A percentile compares a stretch with the other conserved stretches of the same genome.
Conservation (phyloP, 1,140 invertebrate genomes). For the Zaprionus taronus region DNA sequence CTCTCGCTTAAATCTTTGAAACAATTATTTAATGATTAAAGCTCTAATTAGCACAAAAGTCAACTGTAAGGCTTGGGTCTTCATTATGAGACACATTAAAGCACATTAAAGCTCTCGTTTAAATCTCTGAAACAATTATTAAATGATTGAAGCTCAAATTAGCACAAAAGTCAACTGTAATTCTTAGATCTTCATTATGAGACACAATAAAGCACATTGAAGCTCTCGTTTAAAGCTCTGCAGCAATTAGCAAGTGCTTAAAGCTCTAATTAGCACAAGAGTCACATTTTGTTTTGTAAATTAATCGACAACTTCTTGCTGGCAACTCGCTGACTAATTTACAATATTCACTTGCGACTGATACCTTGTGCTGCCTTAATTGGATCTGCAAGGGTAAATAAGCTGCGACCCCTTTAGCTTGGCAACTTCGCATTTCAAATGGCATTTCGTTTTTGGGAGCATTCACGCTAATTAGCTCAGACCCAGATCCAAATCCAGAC, state of each 20-base stretch:
- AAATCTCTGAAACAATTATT: not conserved
- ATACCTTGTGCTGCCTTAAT: conserved; percentile 29
- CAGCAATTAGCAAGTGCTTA: not conserved
- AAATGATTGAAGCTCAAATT: not conserved
- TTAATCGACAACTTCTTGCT: not conserved
- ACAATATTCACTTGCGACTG: conserved; percentile 17
- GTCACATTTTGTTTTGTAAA: not conserved
- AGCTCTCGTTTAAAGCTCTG: not conserved
- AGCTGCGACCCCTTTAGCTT: conserved; percentile 23
- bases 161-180: too few species aligned
- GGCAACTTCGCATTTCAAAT: conserved; percentile 37
- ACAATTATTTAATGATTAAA: not conserved
- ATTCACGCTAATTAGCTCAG: conserved; percentile 75
- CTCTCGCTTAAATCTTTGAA: not conserved
- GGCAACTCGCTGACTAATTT: not conserved
- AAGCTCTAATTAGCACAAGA: not conserved
- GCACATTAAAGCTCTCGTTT: not conserved
- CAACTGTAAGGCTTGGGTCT: too few species aligned
- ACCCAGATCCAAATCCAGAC: conserved; percentile 59
- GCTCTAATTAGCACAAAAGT: not conserved
- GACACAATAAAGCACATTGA: not conserved
- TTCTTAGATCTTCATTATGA: too few species aligned
- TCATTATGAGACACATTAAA: too few species aligned
- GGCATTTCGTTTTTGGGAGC: conserved; percentile 51
- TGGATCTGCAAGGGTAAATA: conserved; percentile 43